phyloP scores from a whole-genome alignment of 1,140 invertebrate species.

The Zaprionus gabonicus region DNA sequence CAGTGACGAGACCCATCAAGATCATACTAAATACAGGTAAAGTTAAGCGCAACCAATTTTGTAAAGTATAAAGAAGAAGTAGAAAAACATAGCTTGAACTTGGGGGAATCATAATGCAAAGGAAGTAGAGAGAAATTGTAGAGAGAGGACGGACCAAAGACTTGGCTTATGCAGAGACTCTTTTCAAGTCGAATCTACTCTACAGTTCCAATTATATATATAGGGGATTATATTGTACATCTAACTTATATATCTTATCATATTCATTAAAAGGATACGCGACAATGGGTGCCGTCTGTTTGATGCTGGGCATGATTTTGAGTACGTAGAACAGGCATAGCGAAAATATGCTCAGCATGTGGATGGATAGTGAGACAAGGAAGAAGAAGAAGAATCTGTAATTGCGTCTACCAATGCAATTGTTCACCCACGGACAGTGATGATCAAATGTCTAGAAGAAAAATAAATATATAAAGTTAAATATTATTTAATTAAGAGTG shows the following conservation, averaged over 20 bases:
- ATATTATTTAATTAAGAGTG: no score
- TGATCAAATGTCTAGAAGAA: constrained; percentile 97
- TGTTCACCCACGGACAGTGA: constrained; percentile 99
- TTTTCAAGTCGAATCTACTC: neutral
- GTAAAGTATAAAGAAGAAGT: neutral
- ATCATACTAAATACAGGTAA: constrained; percentile 89
- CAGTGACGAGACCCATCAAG: constrained; percentile 94
- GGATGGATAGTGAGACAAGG: constrained; percentile 96
- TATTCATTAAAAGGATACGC: constrained; percentile 88
- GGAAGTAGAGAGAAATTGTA: no score
- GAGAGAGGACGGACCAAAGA: no score
- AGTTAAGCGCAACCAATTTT: constrained; percentile 85
- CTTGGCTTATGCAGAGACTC: neutral
- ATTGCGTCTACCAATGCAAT: constrained; percentile 99
- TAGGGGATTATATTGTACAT: no score
- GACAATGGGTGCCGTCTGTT: constrained; percentile 93
- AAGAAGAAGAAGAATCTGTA: constrained; percentile 99
- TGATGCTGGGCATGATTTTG: constrained; percentile 92
- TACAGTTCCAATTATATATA: no score
- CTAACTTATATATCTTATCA: neutral
- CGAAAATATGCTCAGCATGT: constrained; percentile 98
- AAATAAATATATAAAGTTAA: neutral
- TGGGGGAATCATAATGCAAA: no score
- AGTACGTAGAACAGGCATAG: constrained; percentile 96
- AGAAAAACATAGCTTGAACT: neutral